These are phyloP conservation scores for Sitobion miscanthi DNA, from an alignment of 1,140 invertebrate species.

Conservation along the genomic window DNA sequence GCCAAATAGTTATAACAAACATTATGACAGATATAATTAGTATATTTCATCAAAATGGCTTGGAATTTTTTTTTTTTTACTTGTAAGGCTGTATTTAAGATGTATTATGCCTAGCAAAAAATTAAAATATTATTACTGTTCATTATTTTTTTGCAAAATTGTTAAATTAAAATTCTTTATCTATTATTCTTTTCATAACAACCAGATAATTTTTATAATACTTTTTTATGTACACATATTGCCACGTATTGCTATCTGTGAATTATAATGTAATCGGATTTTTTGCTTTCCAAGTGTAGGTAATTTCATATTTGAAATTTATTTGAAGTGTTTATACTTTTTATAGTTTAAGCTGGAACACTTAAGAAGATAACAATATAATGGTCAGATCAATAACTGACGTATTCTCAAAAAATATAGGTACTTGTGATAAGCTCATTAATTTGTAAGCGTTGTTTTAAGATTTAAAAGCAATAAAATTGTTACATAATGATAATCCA, in stretches of 20 bases:
- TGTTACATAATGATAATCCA: background rate
- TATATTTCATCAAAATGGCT: too few relatives aligned
- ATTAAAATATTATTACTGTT: background rate
- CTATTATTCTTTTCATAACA: background rate
- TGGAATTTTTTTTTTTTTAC: too few relatives aligned
- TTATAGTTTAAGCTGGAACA: background rate
- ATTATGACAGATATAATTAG: too few relatives aligned
- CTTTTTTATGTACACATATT: constrained; percentile 20
- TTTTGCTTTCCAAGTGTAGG: background rate
- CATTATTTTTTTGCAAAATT: background rate
- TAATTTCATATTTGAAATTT: background rate
- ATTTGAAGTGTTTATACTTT: background rate
- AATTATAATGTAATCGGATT: constrained; percentile 4
- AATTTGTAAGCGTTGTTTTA: background rate
- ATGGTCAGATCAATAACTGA: constrained; percentile 1
- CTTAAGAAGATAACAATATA: background rate
- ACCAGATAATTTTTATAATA: constrained; percentile 18
- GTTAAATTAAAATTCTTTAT: background rate
- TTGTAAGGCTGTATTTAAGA: background rate
- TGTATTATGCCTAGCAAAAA: background rate
- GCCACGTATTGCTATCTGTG: background rate
- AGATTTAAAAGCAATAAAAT: background rate
- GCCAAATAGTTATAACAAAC: too few relatives aligned
- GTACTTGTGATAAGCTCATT: background rate
- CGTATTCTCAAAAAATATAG: background rate